Percentiles rank a stretch among this genome's conserved stretches.
Conservation (phyloP, 2,888 invertebrate species). For the Clivina fossor region DNA sequence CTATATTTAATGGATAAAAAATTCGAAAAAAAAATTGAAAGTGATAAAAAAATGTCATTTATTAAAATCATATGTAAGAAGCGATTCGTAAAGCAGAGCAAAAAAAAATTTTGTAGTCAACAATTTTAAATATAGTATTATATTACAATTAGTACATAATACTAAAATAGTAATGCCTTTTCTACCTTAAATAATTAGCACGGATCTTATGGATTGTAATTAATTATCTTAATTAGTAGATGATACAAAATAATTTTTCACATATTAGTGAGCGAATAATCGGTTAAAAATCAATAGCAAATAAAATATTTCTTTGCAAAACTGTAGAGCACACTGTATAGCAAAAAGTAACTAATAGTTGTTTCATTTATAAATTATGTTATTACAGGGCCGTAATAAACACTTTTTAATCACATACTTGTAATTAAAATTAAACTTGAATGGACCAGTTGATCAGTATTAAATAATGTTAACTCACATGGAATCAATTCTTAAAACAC, state of each 20-base stretch:
- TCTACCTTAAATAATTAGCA: constrained; percentile 30
- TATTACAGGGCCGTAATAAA: constrained; percentile 21
- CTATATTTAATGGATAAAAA: background rate
- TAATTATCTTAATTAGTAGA: constrained; percentile 16
- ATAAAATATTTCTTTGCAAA: constrained; percentile 15
- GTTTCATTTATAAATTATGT: background rate
- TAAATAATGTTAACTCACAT: constrained; percentile 20
- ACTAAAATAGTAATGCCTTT: constrained; percentile 21
- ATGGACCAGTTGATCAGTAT: constrained; percentile 31
- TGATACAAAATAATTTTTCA: constrained; percentile 13
- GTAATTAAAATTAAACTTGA: constrained; percentile 13
- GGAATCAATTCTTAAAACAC: too few species aligned
- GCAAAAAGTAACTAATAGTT: constrained; percentile 9
- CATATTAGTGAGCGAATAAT: constrained; percentile 2
- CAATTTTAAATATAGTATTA: constrained; percentile 16
- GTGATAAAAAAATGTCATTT: too few species aligned
- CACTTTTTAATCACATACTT: constrained; percentile 5
- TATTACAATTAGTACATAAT: constrained; percentile 6
- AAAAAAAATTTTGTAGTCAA: constrained; percentile 12
- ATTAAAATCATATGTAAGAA: too few species aligned
- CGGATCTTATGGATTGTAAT: constrained; percentile 24
- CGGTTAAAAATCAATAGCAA: background rate
- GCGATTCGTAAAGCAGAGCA: background rate
- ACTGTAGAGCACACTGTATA: constrained; percentile 14
- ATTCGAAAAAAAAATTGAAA: background rate